These are phyloP conservation scores for Acronicta psi DNA, from an alignment of 2,888 invertebrate species.

Conservation along the genomic window DNA sequence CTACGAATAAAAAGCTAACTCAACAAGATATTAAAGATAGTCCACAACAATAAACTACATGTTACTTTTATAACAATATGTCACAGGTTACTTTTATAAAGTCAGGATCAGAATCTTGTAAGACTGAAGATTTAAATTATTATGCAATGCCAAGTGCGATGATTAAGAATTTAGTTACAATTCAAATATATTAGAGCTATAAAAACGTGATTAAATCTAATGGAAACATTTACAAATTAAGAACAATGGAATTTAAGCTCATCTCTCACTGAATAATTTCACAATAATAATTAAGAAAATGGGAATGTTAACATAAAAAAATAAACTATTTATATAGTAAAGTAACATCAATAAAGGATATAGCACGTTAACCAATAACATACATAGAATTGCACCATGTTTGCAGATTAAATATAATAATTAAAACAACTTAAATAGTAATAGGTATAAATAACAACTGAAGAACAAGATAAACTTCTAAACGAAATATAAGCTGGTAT, in stretches of 20 bases:
- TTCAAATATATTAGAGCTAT: slow-evolving; percentile 8
- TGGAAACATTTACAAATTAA: slow-evolving; percentile 22
- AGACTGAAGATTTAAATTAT: slow-evolving; percentile 28
- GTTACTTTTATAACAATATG: too few species aligned
- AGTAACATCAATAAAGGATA: slow-evolving; percentile 43
- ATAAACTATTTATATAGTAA: slow-evolving; percentile 41
- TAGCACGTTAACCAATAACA: slow-evolving; percentile 33
- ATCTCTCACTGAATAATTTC: not conserved
- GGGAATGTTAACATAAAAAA: slow-evolving; percentile 42
- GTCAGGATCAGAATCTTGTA: not conserved
- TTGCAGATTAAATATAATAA: slow-evolving; percentile 30
- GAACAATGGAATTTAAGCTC: slow-evolving; percentile 13
- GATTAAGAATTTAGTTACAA: too few species aligned
- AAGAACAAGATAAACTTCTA: slow-evolving; percentile 22
- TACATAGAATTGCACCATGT: slow-evolving; percentile 18
- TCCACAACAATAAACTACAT: too few species aligned
- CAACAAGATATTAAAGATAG: too few species aligned
- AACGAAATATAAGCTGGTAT: slow-evolving; percentile 11
- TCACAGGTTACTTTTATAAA: too few species aligned
- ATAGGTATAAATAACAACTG: slow-evolving; percentile 16
- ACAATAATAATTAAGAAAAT: slow-evolving; percentile 21
- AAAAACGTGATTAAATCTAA: slow-evolving; percentile 16
- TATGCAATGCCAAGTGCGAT: slow-evolving; percentile 13
- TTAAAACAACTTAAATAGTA: slow-evolving; percentile 15
- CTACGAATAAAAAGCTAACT: slow-evolving; percentile 8